Percentiles rank a stretch among this genome's conserved stretches.
phyloP scores from a whole-genome alignment of 2,113 vertebrate genomes.

The Merops nubicus region DNA sequence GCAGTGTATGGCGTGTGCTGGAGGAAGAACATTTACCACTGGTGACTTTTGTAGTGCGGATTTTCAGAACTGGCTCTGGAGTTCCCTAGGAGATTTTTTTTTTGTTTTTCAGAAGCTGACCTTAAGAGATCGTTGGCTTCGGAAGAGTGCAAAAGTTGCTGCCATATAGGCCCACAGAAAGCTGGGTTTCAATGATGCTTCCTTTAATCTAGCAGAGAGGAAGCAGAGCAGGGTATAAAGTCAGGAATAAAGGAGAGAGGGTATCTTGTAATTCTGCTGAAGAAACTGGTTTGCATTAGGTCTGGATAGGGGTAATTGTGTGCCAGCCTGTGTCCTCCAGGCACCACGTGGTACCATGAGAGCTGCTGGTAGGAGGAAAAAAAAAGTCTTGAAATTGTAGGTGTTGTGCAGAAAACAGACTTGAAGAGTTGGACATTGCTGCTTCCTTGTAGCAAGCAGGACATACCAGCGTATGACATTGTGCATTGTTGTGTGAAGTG shows the following conservation, averaged over 20 bases:
- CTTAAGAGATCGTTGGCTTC: background rate
- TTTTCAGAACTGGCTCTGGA: background rate
- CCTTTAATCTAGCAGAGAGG: background rate
- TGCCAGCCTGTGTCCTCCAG: background rate
- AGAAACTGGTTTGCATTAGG: background rate
- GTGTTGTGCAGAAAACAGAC: background rate
- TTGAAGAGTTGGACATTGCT: background rate
- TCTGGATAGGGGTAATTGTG: background rate
- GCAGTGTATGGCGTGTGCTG: background rate
- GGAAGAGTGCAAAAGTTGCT: background rate
- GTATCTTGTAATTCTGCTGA: background rate
- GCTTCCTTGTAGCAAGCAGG: background rate
- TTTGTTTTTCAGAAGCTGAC: background rate
- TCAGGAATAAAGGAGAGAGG: background rate
- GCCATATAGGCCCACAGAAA: background rate
- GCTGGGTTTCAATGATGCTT: background rate
- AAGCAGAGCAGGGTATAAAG: background rate
- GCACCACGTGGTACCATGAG: background rate
- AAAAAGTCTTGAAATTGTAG: background rate
- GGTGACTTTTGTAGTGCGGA: background rate
- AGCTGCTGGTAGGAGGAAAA: background rate
- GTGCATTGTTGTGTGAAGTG: background rate
- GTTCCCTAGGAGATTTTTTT: background rate
- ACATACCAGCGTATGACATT: background rate
- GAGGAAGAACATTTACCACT: background rate